Base-by-base conservation (phyloP, 1,140 invertebrate species). In the Choristoneura fumiferana region DNA sequence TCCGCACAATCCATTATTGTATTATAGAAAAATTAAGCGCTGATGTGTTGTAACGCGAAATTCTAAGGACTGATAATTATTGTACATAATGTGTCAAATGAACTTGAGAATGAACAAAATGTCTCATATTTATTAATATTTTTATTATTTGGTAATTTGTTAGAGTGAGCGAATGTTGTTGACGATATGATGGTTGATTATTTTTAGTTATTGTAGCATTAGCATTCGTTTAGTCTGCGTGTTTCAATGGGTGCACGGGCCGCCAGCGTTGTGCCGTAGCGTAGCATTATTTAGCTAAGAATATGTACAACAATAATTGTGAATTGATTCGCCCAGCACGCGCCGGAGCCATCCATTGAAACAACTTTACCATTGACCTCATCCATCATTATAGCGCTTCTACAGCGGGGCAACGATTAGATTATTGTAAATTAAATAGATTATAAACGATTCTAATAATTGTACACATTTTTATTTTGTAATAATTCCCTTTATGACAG, bases 81-180 rank as follows among this genome's bases (percentile, higher is more conserved):
- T 85, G 81, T 85, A 84, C 65, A 84, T 84, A 84, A 68, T 70
- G 68, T 76, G 76, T 78, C 70, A 77, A 76, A 80, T 65, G 65
- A 76, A 74, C 69, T 81, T 76, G 69, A 72, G 70, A 79, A 80
- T 69, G 77, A 85, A 84, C 81, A 85, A 87, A 67, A 69, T 60
- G 74, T 87, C 79, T 84, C 76, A 84, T 87, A 85, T 85, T 84
- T 85, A 84, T 85, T 84, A 76, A 71, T 75, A 65, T 63, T 73
- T 57, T 54, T 63, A 60, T 57, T 66, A 57, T 69, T 70, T 62
- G 65, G 67, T 74, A 55, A 73, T 57, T 71, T 78, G 73, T 83
- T 80, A 73, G 75, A 63, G 58, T 64, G 65, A 68, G 67, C 17
- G 71, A 71, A 74, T 73, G 72, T 85, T 84, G 82, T 87, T 87